phyloP scores from a whole-genome alignment of 2,113 vertebrate genomes.

The Cinclus mexicanus region DNA sequence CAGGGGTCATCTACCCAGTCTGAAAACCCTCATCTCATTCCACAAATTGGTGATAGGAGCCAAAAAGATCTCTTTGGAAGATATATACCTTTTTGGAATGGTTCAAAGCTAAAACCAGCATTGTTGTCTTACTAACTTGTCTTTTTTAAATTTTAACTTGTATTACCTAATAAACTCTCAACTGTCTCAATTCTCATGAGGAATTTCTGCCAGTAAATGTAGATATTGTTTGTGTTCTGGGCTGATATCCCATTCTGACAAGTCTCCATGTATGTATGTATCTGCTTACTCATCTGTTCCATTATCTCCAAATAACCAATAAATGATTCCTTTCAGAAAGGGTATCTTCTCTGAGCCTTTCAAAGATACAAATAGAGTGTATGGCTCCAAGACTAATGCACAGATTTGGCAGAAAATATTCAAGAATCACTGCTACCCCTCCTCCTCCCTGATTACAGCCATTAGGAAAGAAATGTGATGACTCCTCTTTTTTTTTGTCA shows the following conservation, averaged over 20 bases:
- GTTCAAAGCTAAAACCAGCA: neutral
- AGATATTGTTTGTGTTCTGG: neutral
- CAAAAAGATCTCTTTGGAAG: neutral
- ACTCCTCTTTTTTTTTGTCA: conserved; percentile 16
- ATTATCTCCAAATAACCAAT: neutral
- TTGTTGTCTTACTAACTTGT: neutral
- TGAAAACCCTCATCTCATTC: neutral
- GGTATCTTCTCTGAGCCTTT: neutral
- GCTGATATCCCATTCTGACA: neutral
- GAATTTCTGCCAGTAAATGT: neutral
- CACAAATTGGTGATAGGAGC: neutral
- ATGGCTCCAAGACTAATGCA: neutral
- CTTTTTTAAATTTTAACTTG: fast-evolving
- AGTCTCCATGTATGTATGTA: neutral
- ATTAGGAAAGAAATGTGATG: conserved; percentile 50
- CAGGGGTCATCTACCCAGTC: neutral
- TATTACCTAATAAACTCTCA: neutral
- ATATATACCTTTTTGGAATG: neutral
- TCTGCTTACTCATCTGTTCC: neutral
- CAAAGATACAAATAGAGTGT: neutral
- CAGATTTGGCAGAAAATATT: conserved; percentile 26
- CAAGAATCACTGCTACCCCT: neutral
- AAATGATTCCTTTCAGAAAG: neutral
- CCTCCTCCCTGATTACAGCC: conserved; percentile 20
- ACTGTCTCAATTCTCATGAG: neutral